Evolutionary conservation across 2,888 invertebrate genomes (phyloP).

Genomic region (Blastobasis lacticolella): DNA sequence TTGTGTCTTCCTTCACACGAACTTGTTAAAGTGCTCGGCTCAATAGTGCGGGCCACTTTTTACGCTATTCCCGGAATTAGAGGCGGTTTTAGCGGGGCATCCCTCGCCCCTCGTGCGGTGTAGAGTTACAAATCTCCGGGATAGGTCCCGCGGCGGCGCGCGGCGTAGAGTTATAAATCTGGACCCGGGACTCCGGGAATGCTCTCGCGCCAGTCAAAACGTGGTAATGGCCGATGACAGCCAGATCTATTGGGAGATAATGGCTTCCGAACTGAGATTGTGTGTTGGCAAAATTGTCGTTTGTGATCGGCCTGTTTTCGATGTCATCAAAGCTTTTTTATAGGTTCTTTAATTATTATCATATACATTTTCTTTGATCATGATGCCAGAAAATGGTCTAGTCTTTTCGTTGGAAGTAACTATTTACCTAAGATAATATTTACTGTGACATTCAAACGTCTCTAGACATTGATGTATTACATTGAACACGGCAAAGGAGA

Average conservation of each 20-base stretch:
- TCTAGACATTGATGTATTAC: background rate
- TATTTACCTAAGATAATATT: no score
- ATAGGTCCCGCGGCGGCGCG: constrained; percentile 17
- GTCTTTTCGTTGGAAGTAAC: no score
- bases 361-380: no score
- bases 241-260: constrained; percentile 14
- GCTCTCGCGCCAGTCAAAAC: constrained; percentile 30
- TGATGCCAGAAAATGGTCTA: no score
- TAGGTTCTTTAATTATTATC: no score
- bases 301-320: no score
- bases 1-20: background rate
- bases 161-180: constrained; percentile 32
- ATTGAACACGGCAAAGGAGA: background rate
- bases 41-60: constrained; percentile 21
- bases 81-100: constrained; percentile 23
- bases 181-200: constrained; percentile 26
- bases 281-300: no score
- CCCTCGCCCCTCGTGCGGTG: constrained; percentile 17
- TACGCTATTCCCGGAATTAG: constrained; percentile 32
- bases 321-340: no score
- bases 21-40: constrained; percentile 3
- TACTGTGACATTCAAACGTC: no score
- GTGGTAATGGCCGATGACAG: constrained; percentile 24
- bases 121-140: constrained; percentile 32
- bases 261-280: no score